Evolutionary conservation across 2,888 invertebrate genomes (phyloP).

Genomic region (Euphydryas editha): DNA sequence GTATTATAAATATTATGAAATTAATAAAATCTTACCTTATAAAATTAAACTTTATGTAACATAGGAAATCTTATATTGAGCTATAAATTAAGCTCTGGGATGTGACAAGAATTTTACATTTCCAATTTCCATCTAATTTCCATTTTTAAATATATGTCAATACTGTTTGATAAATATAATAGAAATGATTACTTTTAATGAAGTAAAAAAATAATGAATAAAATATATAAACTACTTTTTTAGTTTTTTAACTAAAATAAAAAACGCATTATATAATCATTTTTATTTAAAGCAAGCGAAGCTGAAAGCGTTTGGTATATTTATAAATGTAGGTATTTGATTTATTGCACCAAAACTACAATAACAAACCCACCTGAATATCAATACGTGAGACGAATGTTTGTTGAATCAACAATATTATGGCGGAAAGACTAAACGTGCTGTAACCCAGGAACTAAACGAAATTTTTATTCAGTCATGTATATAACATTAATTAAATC

Average conservation of each 20-base stretch:
- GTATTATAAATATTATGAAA: not conserved
- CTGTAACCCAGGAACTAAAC: conserved; percentile 26
- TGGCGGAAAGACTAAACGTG: conserved; percentile 68
- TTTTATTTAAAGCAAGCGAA: no score
- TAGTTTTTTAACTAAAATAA: no score
- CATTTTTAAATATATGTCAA: not conserved
- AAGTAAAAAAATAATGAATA: not conserved
- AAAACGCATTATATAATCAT: no score
- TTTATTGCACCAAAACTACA: not conserved
- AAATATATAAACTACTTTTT: no score
- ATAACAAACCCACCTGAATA: conserved; percentile 39
- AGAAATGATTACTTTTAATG: not conserved
- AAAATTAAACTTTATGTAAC: not conserved
- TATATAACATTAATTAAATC: conserved; percentile 3
- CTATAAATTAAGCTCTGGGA: not conserved
- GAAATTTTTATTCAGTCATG: conserved; percentile 16
- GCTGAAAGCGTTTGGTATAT: no score
- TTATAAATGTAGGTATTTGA: no score
- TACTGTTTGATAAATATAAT: not conserved
- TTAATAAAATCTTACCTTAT: not conserved
- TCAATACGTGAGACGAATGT: conserved; percentile 73
- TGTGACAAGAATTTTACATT: conserved; percentile 36
- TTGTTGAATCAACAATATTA: conserved; percentile 76
- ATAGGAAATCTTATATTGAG: not conserved
- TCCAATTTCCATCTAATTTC: conserved; percentile 29